Evolutionary conservation across 1,140 invertebrate species (phyloP).

Genomic region (Drosophila kikkawai): DNA sequence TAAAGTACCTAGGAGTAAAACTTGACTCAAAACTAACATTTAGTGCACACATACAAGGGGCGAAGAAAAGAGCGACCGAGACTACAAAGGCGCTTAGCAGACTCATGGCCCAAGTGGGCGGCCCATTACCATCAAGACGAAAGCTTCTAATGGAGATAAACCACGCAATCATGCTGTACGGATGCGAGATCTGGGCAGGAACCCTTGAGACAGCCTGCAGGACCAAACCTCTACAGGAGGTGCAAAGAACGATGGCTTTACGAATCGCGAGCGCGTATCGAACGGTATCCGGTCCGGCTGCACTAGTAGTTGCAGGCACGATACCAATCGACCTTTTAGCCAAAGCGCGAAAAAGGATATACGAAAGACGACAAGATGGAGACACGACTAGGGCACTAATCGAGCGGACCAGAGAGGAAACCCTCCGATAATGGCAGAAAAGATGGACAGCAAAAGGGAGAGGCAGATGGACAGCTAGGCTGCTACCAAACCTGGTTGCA

Average conservation of each 20-base stretch:
- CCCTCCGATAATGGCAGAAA: too few species aligned
- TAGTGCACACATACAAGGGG: background rate
- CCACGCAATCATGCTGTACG: background rate
- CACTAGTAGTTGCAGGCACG: background rate
- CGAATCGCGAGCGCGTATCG: background rate
- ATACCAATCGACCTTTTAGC: background rate
- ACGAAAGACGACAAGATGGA: background rate
- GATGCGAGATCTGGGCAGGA: background rate
- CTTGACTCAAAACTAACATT: background rate
- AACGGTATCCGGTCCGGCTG: background rate
- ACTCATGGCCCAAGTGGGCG: background rate
- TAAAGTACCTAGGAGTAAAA: background rate
- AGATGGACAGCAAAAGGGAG: too few species aligned
- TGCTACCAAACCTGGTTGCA: too few species aligned
- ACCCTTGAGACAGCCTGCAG: background rate
- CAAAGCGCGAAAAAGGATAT: background rate
- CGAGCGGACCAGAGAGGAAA: too few species aligned
- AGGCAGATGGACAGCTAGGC: too few species aligned
- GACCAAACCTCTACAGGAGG: background rate
- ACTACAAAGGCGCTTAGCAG: background rate
- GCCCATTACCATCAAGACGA: background rate
- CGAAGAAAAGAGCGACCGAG: background rate
- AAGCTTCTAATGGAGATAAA: conserved; percentile 1
- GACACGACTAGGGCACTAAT: background rate
- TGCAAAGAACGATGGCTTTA: background rate